Base-by-base conservation (phyloP, 2,113 vertebrate species). In the Rhinoptilus africanus region DNA sequence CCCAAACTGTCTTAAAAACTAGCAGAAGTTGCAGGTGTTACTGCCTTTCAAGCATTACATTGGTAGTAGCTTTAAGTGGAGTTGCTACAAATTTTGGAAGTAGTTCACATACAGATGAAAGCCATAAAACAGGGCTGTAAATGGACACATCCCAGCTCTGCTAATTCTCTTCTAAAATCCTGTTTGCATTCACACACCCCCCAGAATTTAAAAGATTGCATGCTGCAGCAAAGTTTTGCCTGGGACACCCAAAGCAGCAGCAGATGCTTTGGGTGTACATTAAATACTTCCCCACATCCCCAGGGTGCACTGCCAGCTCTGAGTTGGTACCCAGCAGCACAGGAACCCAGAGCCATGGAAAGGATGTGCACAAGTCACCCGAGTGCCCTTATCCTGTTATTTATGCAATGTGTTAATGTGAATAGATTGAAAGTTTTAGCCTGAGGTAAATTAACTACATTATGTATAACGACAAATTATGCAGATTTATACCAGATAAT, bases 401-500 rank as follows among this genome's bases (percentile, higher is more conserved):
- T 79, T 63, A 16, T 71, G 89, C 66, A 89, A 62, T 73, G 41
- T 54, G 43, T 47, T 85, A 78, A 91, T 82, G 9, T 35, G 84
- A 89, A 32, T 81, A 81, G 75, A 93, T 39, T 50, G 75, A 78
- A 82, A 75, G 43, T 48, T 94, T 84, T 89, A 92, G 68, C 93
- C 93, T 57, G 73, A 87, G 89, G 80, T 83, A 83, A 83, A 88
- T 91, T 63, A 86, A 78, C 56, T 92, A 39, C 69, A 88, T 92
- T 94, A 93, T 91, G 78, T 22, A 89, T 64, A 93, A 91, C 63
- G 68, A 76, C 54, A 93, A 93, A 92, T 92, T 94, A 95, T 90
- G 80, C 62, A 94, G 82, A 95, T 90, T 94, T 91, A 77, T 72
- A 84, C 59, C 48, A 90, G 79, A 88, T 93, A 86, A 92, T 93